Evolutionary conservation across 1,140 invertebrate species (phyloP).

Genomic region (Brachystomella parvula): DNA sequence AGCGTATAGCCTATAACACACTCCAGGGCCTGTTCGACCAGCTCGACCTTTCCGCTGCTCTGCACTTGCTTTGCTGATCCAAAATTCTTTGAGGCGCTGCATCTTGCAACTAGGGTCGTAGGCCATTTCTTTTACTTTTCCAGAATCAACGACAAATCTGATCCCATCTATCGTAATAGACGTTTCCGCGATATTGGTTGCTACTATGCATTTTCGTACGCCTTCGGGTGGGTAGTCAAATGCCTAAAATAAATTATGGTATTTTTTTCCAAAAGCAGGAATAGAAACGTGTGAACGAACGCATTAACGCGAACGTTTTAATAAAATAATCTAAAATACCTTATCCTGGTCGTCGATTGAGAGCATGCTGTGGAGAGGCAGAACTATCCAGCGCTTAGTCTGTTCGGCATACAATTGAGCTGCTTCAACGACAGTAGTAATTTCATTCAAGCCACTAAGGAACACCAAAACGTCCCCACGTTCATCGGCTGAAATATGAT

Average conservation of each 20-base stretch:
- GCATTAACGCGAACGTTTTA: background rate
- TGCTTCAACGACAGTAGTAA: conserved; percentile 80
- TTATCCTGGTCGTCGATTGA: conserved; percentile 94
- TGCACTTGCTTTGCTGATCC: conserved; percentile 93
- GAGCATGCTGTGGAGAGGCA: conserved; percentile 86
- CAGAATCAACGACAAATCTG: conserved; percentile 93
- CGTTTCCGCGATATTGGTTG: conserved; percentile 99
- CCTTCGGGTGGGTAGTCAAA: conserved; percentile 95
- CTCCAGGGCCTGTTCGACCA: conserved; percentile 56
- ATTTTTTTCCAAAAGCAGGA: background rate
- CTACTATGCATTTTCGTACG: conserved; percentile 91
- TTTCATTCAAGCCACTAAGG: conserved; percentile 91
- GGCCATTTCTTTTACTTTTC: conserved; percentile 95
- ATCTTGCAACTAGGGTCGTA: conserved; percentile 83
- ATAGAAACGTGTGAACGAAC: background rate
- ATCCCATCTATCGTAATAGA: conserved; percentile 98
- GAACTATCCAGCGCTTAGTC: conserved; percentile 78
- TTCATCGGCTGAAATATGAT: conserved; percentile 58
- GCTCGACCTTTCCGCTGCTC: conserved; percentile 77
- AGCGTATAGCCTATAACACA: conserved; percentile 77
- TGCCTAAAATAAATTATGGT: conserved; percentile 53
- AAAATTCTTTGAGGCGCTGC: conserved; percentile 84
- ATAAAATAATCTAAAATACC: conserved; percentile 46
- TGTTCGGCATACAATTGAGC: conserved; percentile 74
- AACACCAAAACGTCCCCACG: conserved; percentile 94